Conservation (phyloP, 1,140 invertebrate species). For the Pseudomyrmex cubaensis region DNA sequence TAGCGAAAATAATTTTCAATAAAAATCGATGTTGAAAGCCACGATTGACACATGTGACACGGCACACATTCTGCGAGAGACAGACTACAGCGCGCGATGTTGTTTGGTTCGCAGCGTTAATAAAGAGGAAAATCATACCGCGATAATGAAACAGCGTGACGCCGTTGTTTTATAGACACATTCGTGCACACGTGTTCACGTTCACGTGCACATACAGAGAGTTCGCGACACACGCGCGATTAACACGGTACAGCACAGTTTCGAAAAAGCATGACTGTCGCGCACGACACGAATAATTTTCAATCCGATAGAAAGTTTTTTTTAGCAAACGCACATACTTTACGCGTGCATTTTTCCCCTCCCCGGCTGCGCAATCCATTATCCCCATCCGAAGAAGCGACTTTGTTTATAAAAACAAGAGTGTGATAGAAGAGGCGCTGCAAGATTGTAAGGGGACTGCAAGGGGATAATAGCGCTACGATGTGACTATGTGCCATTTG, state of each 20-base stretch:
- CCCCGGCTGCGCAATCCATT: neutral
- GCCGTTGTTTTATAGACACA: constrained; percentile 40
- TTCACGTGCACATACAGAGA: neutral
- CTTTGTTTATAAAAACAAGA: neutral
- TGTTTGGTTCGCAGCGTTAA: constrained; percentile 4
- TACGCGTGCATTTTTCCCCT: neutral
- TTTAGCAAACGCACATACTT: neutral
- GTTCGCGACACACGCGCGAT: neutral
- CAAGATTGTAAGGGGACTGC: neutral
- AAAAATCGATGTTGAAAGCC: neutral
- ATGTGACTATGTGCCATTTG: constrained; percentile 36
- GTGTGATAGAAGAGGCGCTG: neutral
- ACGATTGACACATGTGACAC: neutral
- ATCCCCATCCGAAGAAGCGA: constrained; percentile 8
- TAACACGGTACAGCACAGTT: neutral
- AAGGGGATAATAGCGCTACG: neutral
- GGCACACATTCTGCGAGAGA: neutral
- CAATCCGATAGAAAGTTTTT: neutral
- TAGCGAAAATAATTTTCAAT: neutral
- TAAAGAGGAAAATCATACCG: constrained; percentile 38
- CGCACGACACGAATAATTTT: neutral
- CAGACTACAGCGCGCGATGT: neutral
- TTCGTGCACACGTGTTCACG: neutral
- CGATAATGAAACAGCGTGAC: constrained; percentile 41
- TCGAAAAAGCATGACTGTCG: neutral